Base-by-base conservation (phyloP, 2,113 vertebrate genomes). In the Dromaius novaehollandiae region DNA sequence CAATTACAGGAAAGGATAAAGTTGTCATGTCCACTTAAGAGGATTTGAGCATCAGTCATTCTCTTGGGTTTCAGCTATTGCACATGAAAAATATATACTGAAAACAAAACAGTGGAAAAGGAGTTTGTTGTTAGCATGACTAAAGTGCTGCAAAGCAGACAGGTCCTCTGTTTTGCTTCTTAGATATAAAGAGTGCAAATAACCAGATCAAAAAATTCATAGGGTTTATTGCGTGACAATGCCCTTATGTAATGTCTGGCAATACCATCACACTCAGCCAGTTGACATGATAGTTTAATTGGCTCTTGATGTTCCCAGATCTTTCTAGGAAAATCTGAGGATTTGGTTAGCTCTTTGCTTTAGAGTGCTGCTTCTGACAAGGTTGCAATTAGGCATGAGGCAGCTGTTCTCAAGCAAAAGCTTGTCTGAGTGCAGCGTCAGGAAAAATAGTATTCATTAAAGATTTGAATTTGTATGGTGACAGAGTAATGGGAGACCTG, bases 251-350 rank as follows among this genome's bases (percentile, higher is more conserved):
- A 73, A 81, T 51, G 21, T 66, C 36, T 81, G 38, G 40, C 28
- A 81, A 28, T 68, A 15, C 34, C 28, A 38, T 76, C 26, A 19
- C 11, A 25, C 58, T 86, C 96, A 76, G 9, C 58, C 89, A 50
- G 20, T 50, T 42, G 70, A 69, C 36, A 13, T 73, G 70, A 42
- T 66, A 44, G 13, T 86, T 95, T 91, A 92, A 70, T 82, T 96
- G 58, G 53, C 83, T 94, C 44, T 94, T 91, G 7, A 71, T 7
- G 32, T 82, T 96, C 53, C 88, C 30, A 89, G 78, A 38, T 82
- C 70, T 95, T 95, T 95, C 40, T 88, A 92, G 89, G 86, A 96
- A 96, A 95, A 87, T 73, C 64, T 3, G 13, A 82, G 71, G 50
- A 92, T 58, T 87, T 81, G 9, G 25, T 74, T 86, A 91, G 46